These are phyloP conservation scores for Ephydatia muelleri DNA, from an alignment of 37 sponge, comb jelly and placozoan species.

Conservation along the genomic window DNA sequence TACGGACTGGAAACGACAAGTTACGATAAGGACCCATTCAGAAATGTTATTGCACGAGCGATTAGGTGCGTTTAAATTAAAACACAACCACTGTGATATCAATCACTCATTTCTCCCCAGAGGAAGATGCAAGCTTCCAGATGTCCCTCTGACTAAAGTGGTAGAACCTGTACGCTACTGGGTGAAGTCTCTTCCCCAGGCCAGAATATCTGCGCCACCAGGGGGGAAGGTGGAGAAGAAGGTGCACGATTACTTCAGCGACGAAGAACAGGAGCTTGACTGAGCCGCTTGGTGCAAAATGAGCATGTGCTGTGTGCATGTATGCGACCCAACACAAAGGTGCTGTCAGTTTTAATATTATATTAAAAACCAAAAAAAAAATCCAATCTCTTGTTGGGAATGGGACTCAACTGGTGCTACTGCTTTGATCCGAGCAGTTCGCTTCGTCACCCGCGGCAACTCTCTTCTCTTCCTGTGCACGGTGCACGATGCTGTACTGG, in stretches of 20 bases:
- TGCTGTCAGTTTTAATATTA: no score
- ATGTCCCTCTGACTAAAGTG: constrained; percentile 10
- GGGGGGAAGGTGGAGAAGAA: background rate
- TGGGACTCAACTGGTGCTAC: no score
- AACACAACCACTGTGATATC: no score
- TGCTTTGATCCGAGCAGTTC: no score
- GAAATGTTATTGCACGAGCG: constrained; percentile 46
- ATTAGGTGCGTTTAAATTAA: constrained; percentile 39
- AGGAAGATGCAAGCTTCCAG: constrained; percentile 3
- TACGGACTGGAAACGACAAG: constrained; percentile 60
- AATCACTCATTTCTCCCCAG: no score
- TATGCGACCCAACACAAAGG: no score
- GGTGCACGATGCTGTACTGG: constrained; percentile 55
- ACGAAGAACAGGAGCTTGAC: no score
- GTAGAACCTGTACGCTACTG: background rate
- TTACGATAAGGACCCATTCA: constrained; percentile 64
- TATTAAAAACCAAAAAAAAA: no score
- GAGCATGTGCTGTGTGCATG: no score
- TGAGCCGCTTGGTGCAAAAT: no score
- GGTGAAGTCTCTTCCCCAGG: constrained; percentile 2
- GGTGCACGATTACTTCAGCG: constrained; percentile 12
- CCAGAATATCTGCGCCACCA: background rate
- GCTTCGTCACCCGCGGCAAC: background rate
- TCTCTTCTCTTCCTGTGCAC: background rate
- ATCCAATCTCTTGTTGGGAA: no score